These are phyloP conservation scores for Pogonus chalceus DNA, from an alignment of 1,140 invertebrate genomes.

Conservation along the genomic window DNA sequence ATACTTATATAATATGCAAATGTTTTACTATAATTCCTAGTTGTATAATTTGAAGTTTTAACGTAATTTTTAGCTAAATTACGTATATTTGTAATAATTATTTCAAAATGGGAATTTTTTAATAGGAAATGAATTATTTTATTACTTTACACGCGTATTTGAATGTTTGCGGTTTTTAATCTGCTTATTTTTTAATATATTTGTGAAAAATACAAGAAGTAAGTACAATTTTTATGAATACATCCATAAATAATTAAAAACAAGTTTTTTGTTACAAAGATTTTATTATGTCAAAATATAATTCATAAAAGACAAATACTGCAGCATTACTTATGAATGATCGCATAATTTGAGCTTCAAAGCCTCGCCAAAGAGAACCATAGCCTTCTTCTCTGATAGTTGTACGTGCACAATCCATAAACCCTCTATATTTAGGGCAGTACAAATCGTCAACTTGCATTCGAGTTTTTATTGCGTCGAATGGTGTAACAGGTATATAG, in stretches of 20 bases:
- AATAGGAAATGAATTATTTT: no score
- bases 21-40: no score
- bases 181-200: no score
- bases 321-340: slow-evolving; percentile 62
- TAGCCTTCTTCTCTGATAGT: slow-evolving; percentile 42
- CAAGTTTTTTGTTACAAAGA: background rate
- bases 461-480: slow-evolving; percentile 66
- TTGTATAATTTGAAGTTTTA: no score
- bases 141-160: no score
- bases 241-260: background rate
- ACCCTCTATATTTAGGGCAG: slow-evolving; percentile 42
- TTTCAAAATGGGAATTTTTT: no score
- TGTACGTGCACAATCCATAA: slow-evolving; percentile 38
- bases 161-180: no score
- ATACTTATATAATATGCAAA: no score
- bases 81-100: no score
- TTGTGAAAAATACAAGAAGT: no score
- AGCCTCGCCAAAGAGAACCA: slow-evolving; percentile 47
- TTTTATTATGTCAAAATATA: slow-evolving; percentile 24
- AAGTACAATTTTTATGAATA: no score
- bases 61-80: no score
- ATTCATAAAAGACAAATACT: slow-evolving; percentile 56
- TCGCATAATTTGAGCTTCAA: slow-evolving; percentile 44
- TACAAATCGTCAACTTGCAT: slow-evolving; percentile 54
- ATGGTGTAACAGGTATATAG: slow-evolving; percentile 58